phyloP scores from a whole-genome alignment of 2,888 invertebrate species.

The Andrena camellia region DNA sequence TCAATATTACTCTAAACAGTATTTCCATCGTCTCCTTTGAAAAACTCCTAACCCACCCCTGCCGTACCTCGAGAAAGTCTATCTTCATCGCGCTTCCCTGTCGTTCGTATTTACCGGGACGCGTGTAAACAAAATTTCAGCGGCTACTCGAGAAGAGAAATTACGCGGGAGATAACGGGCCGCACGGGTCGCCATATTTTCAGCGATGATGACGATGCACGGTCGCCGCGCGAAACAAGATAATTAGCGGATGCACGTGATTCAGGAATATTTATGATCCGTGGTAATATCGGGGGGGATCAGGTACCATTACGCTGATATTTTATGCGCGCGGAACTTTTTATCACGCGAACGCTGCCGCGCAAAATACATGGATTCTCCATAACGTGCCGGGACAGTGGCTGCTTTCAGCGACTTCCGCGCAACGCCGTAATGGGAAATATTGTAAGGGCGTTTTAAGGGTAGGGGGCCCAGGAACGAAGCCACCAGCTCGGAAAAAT shows the following conservation, averaged over 20 bases:
- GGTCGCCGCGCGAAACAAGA: background rate
- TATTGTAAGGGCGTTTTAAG: background rate
- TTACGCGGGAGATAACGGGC: background rate
- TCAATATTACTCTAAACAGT: background rate
- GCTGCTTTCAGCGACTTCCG: background rate
- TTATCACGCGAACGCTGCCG: background rate
- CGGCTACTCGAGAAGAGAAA: background rate
- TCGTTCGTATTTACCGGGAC: background rate
- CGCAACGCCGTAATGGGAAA: background rate
- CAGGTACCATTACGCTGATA: slow-evolving; percentile 11
- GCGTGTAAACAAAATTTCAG: slow-evolving; percentile 22
- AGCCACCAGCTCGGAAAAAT: too few relatives aligned
- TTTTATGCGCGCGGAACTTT: background rate
- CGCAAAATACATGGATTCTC: background rate
- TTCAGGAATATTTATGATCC: slow-evolving; percentile 30
- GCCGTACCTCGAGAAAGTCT: background rate
- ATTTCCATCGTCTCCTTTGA: background rate
- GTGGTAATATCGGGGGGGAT: slow-evolving; percentile 12
- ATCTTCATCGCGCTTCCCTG: background rate
- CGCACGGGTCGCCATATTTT: slow-evolving; percentile 26
- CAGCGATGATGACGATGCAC: slow-evolving; percentile 12
- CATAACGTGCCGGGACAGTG: background rate
- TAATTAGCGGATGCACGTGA: slow-evolving; percentile 44
- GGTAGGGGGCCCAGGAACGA: background rate
- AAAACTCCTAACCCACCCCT: too few relatives aligned